Evolutionary conservation across 2,797 vertebrate species (phyloP), one percentile per base, ranked within the genome.

Genomic region (Chloroceryle inda): DNA sequence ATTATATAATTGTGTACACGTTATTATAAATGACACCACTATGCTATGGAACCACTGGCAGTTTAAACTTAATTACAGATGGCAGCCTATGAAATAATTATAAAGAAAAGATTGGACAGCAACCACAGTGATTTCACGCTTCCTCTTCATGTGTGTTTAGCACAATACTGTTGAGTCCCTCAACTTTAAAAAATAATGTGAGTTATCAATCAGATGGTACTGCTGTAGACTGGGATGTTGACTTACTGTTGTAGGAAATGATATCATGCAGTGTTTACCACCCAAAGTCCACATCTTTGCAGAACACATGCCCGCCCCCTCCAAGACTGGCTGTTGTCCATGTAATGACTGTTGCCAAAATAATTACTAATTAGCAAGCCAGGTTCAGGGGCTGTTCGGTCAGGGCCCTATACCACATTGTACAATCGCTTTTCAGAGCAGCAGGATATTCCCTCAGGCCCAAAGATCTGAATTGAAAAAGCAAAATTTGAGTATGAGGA

Each of bases 1-100:
- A 92, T 94, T 95, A 92, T 92, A 53, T 89, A 95, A 95, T 72
- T 89, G 75, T 55, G 61, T 76, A 88, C 74, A 45, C 47, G 76
- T 81, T 78, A 64, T 94, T 82, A 90, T 27, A 77, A 93, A 64
- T 66, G 91, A 95, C 85, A 95, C 67, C 53, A 31, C 80, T 53
- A 93, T 72, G 64, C 77, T 77, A 89, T 64, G 64, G 89, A 97
- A 87, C 83, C 63, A 79, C 74, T 80, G 67, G 94, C 77, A 95
- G 67, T 85, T 92, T 87, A 85, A 92, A 94, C 85, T 87, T 95
- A 94, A 96, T 93, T 96, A 79, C 88, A 77, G 83, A 87, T 72
- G 80, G 92, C 92, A 96, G 74, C 29, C 94, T 88, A 96, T 92
- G 63, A 95, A 96, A 95, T 86, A 94, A 92, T 97, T 90, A 96